Base-by-base conservation (phyloP, 2,888 invertebrate species). In the Ecdyonurus torrentis region DNA sequence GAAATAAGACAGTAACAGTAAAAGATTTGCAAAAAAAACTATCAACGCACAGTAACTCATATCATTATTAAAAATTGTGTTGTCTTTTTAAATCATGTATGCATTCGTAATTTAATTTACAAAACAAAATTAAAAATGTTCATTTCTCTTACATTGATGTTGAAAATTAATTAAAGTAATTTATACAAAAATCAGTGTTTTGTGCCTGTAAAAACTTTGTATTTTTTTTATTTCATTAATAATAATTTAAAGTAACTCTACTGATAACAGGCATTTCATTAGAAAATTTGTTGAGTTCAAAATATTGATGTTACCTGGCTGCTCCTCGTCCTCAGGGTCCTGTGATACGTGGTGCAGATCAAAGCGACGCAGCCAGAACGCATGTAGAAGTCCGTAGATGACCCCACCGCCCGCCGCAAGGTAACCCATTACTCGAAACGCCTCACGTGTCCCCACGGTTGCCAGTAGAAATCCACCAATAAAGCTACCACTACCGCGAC, bases 401-500 rank as follows among this genome's bases (percentile, higher is more conserved):
- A 85, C 77, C 23, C 89, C 89, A 20, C 86, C 85, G 1, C 83
- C 78, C 63, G 86, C 85, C 0, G 88, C 86, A 58, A 85, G 77
- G 0, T 86, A 75, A 0, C 89, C 89, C 87, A 90, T 89, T 66
- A 87, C 81, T 19, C 87, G 80, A 72, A 90, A 91, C 0, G 88
- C 85, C 70, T 87, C 83, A 64, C 89, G 77, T 3, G 88, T 89
- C 0, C 88, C 89, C 58, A 86, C 79, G 61, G 84, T 83, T 0
- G 85, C 85, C 66, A 90, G 89, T 15, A 90, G 77, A 19, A 86
- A 79, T 58, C 90, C 90, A 22, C 90, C 90, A 5, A 85, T 80
- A 67, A 90, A 89, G 69, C 88, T 88, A 22, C 90, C 90, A 70
- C 87, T 88, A 37, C 90, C 90, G 68, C 88, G 79, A 2, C 90